Evolutionary conservation across 2,797 vertebrate genomes (phyloP).

Genomic region (Chloroceryle inda): DNA sequence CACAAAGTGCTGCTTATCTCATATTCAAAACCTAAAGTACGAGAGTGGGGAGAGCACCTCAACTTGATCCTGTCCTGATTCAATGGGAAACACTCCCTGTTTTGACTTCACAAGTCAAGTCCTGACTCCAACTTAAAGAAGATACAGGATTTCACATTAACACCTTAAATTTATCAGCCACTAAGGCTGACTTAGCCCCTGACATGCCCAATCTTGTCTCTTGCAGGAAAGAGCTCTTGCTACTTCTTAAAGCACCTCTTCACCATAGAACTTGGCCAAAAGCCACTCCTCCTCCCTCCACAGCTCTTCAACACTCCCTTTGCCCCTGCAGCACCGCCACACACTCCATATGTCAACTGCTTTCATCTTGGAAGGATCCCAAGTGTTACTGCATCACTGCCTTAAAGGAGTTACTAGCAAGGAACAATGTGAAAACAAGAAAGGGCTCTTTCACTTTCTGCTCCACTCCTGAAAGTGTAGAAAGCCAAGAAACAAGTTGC

Average conservation of each 20-base stretch:
- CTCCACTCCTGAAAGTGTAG: background rate
- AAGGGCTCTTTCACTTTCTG: background rate
- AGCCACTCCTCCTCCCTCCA: background rate
- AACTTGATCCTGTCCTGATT: background rate
- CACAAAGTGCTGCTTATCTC: background rate
- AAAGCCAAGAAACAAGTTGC: slow-evolving; percentile 9
- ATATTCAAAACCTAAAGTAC: background rate
- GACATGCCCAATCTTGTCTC: background rate
- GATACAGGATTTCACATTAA: background rate
- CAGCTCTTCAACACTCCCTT: background rate
- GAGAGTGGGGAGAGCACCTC: background rate
- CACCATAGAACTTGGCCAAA: accelerated
- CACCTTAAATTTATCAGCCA: background rate
- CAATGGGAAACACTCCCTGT: background rate
- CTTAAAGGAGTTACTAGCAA: background rate
- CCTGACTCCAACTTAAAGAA: background rate
- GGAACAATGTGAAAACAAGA: background rate
- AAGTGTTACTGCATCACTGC: background rate
- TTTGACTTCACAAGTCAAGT: background rate
- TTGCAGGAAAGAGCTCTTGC: background rate
- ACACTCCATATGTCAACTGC: background rate
- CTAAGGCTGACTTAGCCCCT: background rate
- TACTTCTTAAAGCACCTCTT: background rate
- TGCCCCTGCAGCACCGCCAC: background rate
- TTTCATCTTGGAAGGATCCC: background rate